phyloP scores from a whole-genome alignment of 2,113 vertebrate genomes.

The Cyanoliseus patagonus region DNA sequence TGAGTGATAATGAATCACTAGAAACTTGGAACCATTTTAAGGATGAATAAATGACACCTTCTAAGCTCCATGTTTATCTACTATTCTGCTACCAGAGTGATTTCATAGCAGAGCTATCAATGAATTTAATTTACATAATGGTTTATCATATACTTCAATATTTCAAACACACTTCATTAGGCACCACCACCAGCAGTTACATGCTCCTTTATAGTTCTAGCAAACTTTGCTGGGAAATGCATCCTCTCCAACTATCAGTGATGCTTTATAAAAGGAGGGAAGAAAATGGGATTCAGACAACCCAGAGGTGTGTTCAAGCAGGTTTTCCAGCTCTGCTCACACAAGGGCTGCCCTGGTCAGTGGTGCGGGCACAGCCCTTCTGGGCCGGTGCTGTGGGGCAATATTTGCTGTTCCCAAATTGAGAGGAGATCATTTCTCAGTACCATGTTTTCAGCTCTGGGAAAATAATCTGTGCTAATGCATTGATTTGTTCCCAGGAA shows the following conservation, averaged over 20 bases:
- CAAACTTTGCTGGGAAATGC: background rate
- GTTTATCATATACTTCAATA: slow-evolving; percentile 55
- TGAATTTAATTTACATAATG: slow-evolving; percentile 55
- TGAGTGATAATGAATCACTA: slow-evolving; percentile 44
- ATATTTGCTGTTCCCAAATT: background rate
- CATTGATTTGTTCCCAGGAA: background rate
- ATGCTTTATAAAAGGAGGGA: background rate
- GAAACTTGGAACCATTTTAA: slow-evolving; percentile 54
- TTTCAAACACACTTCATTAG: slow-evolving; percentile 55
- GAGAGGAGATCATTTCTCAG: background rate
- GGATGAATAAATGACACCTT: slow-evolving; percentile 66
- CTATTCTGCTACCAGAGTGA: slow-evolving; percentile 52
- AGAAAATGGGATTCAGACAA: background rate
- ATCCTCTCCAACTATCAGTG: background rate
- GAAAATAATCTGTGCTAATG: background rate
- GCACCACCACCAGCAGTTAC: slow-evolving; percentile 23
- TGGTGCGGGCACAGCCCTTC: accelerated
- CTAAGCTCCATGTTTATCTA: slow-evolving; percentile 68
- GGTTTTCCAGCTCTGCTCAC: background rate
- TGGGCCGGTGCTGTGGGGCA: accelerated
- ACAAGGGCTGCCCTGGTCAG: background rate
- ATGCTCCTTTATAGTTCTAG: background rate
- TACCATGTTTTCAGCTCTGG: background rate
- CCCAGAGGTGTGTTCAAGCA: background rate
- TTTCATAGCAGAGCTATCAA: slow-evolving; percentile 61